Evolutionary conservation across 2,888 invertebrate species (phyloP).

Genomic region (Agrotis clavis): DNA sequence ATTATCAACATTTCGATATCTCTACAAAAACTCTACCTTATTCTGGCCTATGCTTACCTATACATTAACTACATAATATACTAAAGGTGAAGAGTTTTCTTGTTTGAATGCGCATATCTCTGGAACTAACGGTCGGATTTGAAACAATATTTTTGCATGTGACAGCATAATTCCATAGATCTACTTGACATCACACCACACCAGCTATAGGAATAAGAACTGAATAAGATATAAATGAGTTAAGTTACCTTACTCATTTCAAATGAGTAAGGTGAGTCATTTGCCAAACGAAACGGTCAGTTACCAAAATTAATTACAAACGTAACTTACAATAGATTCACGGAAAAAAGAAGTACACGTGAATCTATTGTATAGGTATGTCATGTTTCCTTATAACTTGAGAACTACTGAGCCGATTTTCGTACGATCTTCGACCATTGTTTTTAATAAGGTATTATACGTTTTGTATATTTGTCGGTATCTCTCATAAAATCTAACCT

Average conservation of each 20-base stretch:
- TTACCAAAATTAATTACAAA: constrained; percentile 29
- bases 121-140: too few relatives aligned
- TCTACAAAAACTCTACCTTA: too few relatives aligned
- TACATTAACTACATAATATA: too few relatives aligned
- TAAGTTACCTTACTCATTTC: background rate
- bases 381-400: constrained; percentile 57
- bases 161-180: too few relatives aligned
- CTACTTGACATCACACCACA: too few relatives aligned
- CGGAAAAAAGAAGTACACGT: constrained; percentile 31
- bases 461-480: constrained; percentile 25
- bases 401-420: constrained; percentile 41
- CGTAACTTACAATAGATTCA: constrained; percentile 53
- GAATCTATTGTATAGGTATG: constrained; percentile 50
- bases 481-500: constrained; percentile 48
- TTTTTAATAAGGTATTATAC: constrained; percentile 35
- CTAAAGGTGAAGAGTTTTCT: too few relatives aligned
- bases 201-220: too few relatives aligned
- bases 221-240: background rate
- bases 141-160: too few relatives aligned
- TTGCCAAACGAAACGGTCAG: background rate
- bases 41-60: too few relatives aligned
- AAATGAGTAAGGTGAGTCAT: too few relatives aligned
- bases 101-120: too few relatives aligned
- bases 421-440: constrained; percentile 47
- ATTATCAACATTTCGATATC: too few relatives aligned